Evolutionary conservation across 2,888 invertebrate genomes (phyloP), one percentile per base, ranked within the genome.

Genomic region (Chymomyza procnemis): DNA sequence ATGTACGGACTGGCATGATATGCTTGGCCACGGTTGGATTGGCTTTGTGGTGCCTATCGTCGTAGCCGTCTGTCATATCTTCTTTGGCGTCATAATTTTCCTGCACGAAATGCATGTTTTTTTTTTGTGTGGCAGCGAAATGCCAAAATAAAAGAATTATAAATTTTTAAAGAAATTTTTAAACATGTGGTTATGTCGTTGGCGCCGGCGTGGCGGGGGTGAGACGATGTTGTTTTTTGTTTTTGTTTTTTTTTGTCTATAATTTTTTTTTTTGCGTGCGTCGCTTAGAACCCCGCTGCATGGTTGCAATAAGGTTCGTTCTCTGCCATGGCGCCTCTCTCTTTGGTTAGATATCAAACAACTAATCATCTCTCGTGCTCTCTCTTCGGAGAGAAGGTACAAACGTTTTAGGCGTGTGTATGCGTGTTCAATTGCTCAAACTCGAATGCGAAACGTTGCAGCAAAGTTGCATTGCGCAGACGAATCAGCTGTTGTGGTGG

Each of bases 11-110:
- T 52, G 54, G 1, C 19, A 50, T 3, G 54, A 54, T 21, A 86
- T 76, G 86, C 79, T 60, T 78, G 50, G 74, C 69, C 84, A 69
- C 81, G 71, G 87, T 74, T 74, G 70, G 75, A 66, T 81, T 79
- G 84, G 84, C 47, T 58, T 67, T 69, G 68, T 16, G 16, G 16
- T 16, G 16, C 14, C 4, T 18, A 8, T 16, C 14, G 14, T 19
- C 6, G 18, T 16, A 16, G 50, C 19, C 26, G 26, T 4, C n/a
- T 4, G 50, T 6, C 50, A 50, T 19, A 19, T 50, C 5, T 16
- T 19, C 16, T 16, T 50, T 18, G 18, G 50, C 50, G 8, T 18
- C 50, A 50, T 21, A 54, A 19, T 54, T 54, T 54, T 54, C 21
- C 54, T 54, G 54, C 54, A 54, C 21, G 21, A 22, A 54, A 54